Evolutionary conservation across 2,113 vertebrate species (phyloP).

Genomic region (Platichthys flesus): DNA sequence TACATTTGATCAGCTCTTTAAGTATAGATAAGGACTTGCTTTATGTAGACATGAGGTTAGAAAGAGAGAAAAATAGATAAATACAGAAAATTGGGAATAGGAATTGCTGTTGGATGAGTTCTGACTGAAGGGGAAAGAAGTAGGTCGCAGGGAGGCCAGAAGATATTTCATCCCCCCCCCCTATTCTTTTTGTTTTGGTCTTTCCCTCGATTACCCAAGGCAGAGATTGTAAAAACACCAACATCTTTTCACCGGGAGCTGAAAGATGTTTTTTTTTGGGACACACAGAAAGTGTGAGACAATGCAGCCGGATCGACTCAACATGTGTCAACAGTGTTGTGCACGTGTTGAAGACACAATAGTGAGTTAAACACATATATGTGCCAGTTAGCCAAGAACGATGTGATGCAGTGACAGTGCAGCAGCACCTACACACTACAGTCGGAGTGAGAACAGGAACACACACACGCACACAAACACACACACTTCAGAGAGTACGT

Average conservation of each 20-base stretch:
- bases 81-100: conserved; percentile 21
- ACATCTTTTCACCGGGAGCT: conserved; percentile 77
- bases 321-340: conserved; percentile 57
- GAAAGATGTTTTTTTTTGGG: conserved; percentile 78
- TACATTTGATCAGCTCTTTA: conserved; percentile 5
- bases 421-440: conserved; percentile 54
- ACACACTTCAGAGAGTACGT: no score
- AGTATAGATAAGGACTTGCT: conserved; percentile 13
- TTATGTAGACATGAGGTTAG: background rate
- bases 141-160: conserved; percentile 47
- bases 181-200: conserved; percentile 4
- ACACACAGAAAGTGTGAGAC: conserved; percentile 69
- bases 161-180: conserved; percentile 40
- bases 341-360: conserved; percentile 62
- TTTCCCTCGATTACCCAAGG: conserved; percentile 72
- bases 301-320: conserved; percentile 45
- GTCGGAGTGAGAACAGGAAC: conserved; percentile 40
- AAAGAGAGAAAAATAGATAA: conserved; percentile 42
- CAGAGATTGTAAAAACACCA: conserved; percentile 87
- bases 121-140: conserved; percentile 31
- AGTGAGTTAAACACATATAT: conserved; percentile 49
- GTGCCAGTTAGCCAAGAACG: conserved; percentile 39
- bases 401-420: conserved; percentile 52
- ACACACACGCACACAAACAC: conserved; percentile 65
- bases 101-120: conserved; percentile 41